A percentile compares a stretch with the other conserved stretches of the same genome.
Conservation (phyloP, 2,113 vertebrate species). For the Grantiella picta region DNA sequence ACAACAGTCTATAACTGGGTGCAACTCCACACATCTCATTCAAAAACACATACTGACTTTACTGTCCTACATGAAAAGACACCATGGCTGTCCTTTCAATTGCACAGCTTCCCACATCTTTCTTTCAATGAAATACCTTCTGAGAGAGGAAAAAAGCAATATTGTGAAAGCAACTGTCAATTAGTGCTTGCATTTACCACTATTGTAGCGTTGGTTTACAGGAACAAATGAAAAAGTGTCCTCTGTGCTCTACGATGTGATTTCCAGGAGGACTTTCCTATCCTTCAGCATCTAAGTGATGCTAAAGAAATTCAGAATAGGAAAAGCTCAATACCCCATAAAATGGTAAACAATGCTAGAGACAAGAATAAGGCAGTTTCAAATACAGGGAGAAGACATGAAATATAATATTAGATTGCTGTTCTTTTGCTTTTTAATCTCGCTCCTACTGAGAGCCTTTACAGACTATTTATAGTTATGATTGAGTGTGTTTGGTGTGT, state of each 20-base stretch:
- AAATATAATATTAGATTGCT: not conserved
- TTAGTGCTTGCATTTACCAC: not conserved
- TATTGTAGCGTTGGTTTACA: fast-evolving
- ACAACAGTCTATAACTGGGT: not conserved
- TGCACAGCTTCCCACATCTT: not conserved
- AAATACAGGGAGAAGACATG: not conserved
- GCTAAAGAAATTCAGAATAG: not conserved
- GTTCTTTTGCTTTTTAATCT: not conserved
- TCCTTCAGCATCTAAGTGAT: not conserved
- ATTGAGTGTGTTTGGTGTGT: constrained; percentile 19
- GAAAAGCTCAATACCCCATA: not conserved
- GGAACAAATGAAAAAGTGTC: not conserved
- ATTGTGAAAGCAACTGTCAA: not conserved
- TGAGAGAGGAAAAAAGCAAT: not conserved
- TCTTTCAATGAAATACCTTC: not conserved
- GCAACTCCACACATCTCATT: not conserved
- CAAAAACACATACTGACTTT: not conserved
- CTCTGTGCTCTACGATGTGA: not conserved
- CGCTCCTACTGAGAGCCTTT: constrained; percentile 1
- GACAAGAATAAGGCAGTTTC: not conserved
- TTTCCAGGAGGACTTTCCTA: not conserved
- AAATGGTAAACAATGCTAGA: not conserved
- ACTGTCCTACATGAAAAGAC: not conserved
- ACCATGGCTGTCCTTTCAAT: not conserved
- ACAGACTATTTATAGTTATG: constrained; percentile 19